Evolutionary conservation across 2,888 invertebrate genomes (phyloP).

Genomic region (Linhomoeus sp.): DNA sequence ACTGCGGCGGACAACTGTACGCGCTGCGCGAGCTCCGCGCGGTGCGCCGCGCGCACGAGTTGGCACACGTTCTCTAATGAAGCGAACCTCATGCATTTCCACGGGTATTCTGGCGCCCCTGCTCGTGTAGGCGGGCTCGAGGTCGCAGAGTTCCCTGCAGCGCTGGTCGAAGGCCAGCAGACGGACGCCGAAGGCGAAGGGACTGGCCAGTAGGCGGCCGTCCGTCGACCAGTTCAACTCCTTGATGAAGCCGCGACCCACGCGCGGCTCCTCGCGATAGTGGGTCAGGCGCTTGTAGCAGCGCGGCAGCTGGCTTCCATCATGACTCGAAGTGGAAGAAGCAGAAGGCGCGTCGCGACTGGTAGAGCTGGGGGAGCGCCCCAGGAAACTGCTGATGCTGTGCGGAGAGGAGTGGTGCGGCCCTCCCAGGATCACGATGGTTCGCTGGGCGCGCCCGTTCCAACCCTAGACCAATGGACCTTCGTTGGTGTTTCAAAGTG

Average conservation of each 20-base stretch:
- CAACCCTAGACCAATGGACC: neutral
- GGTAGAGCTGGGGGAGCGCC: no score
- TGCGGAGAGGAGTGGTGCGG: neutral
- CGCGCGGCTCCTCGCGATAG: constrained; percentile 63
- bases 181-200: constrained; percentile 65
- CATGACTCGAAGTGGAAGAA: no score
- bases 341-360: no score
- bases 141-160: constrained; percentile 55
- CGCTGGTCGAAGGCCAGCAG: constrained; percentile 54
- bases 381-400: neutral
- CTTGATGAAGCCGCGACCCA: constrained; percentile 74
- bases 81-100: no score
- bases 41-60: constrained; percentile 30
- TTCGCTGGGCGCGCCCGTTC: neutral
- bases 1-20: no score
- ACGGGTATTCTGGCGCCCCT: constrained; percentile 2
- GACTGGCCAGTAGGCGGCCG: constrained; percentile 70
- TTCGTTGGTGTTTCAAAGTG: no score
- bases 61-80: no score
- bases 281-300: constrained; percentile 47
- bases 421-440: neutral
- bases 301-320: neutral
- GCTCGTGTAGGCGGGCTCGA: no score
- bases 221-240: constrained; percentile 74
- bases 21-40: neutral